Percentiles rank a stretch among this genome's conserved stretches.
These are phyloP conservation scores for Apis mellifera DNA, from an alignment of 1,140 invertebrate genomes.

Conservation along the genomic window Amel_HAv3.1 CM009934.2:5273501-5274000, in stretches of 20 bases:
- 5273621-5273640: neutral
- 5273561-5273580: slow-evolving; percentile 1
- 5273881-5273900: no score
- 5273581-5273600: neutral
- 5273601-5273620: neutral
- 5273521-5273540: neutral
- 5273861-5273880: no score
- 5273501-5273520: neutral
- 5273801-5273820: no score
- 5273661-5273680: neutral
- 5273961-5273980: neutral
- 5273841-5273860: no score
- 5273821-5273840: no score
- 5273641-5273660: neutral
- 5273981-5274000: neutral
- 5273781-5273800: no score
- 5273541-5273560: neutral
- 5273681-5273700: slow-evolving; percentile 16
- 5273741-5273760: no score
- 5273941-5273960: no score
- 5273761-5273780: no score
- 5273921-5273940: no score
- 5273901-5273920: no score
- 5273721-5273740: no score
- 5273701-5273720: neutral